Evolutionary conservation across 2,888 invertebrate genomes (phyloP), one percentile per base, ranked within the genome.

Genomic region (Gonocerus acuteangulatus): DNA sequence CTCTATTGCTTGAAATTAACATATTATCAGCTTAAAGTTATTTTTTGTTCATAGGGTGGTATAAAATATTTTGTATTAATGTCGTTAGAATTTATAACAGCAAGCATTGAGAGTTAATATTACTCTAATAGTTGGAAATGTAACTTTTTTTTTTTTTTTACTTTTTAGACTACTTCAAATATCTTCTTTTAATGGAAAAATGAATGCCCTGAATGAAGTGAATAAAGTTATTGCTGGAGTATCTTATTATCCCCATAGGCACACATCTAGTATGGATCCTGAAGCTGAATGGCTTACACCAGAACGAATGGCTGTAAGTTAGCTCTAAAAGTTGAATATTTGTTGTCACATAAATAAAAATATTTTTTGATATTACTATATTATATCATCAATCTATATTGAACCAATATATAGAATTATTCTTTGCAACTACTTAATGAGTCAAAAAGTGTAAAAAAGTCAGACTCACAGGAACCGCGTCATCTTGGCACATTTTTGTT

Each of bases 201-300:
- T 97, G 96, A 95, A 95, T 72, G 96, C 96, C 19, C 78, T 97
- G 66, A 95, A 96, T 75, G 96, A 97, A 80, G 93, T 97, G 62
- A 96, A 96, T 77, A 95, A 96, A 80, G 89, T 96, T 52, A 89
- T 93, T 67, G 87, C 89, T 62, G 87, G 89, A 70, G 92, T 95
- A 63, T 86, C 89, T 61, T 93, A 91, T 74, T 93, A 91, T 76
- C 87, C 91, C 4, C 91, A 84, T 74, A 78, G 84, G 57, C 84
- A 83, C 71, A 81, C 82, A 62, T 77, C 82, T 62, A 63, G 63
- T 9, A 80, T 84, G 47, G 88, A 89, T 69, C 84, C 84, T 65
- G 89, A 94, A 72, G 86, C 87, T 69, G 92, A 92, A 72, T 95
- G 93, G 88, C 80, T 96, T 16, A 95, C 95, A 23, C 88, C 95